A percentile compares a stretch with the other conserved stretches of the same genome.
phyloP scores from a whole-genome alignment of 92 coral and sea anemone genomes.

The Montipora capitata region DNA sequence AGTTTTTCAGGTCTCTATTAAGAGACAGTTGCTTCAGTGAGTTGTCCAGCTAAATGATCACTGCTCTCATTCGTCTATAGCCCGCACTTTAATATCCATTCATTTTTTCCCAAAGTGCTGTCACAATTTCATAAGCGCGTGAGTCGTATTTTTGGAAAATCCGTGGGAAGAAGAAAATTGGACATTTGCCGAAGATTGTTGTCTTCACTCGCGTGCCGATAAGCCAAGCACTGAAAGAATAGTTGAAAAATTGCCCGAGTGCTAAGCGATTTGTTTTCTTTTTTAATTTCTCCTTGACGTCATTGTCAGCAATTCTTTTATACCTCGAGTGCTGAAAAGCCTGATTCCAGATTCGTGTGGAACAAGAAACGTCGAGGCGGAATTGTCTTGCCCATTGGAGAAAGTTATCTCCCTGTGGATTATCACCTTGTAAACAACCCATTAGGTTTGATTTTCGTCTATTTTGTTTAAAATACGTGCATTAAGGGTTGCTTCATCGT shows the following conservation, averaged over 20 bases:
- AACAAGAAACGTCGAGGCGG: not conserved
- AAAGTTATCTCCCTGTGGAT: not conserved
- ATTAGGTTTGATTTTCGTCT: not conserved
- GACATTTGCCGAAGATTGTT: not conserved
- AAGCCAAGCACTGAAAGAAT: slow-evolving; percentile 4
- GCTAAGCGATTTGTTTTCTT: slow-evolving; percentile 10
- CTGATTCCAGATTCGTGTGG: not conserved
- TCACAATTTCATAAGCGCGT: not conserved
- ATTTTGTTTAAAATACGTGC: not conserved
- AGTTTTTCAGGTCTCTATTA: no score
- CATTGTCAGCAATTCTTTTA: not conserved
- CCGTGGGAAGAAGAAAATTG: not conserved
- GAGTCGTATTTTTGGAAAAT: not conserved
- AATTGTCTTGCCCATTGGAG: not conserved
- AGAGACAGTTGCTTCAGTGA: no score
- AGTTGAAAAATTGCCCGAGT: slow-evolving; percentile 28
- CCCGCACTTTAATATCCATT: no score
- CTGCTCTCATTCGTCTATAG: no score
- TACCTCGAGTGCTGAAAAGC: slow-evolving; percentile 19
- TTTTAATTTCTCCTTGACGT: not conserved
- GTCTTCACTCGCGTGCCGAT: slow-evolving; percentile 1
- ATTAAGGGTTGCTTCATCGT: no score
- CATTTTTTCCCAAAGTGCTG: not conserved
- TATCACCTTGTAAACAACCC: not conserved
- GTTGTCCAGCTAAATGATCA: no score